Conservation (phyloP, 2,888 invertebrate species). For the Zeuzera pyrina region DNA sequence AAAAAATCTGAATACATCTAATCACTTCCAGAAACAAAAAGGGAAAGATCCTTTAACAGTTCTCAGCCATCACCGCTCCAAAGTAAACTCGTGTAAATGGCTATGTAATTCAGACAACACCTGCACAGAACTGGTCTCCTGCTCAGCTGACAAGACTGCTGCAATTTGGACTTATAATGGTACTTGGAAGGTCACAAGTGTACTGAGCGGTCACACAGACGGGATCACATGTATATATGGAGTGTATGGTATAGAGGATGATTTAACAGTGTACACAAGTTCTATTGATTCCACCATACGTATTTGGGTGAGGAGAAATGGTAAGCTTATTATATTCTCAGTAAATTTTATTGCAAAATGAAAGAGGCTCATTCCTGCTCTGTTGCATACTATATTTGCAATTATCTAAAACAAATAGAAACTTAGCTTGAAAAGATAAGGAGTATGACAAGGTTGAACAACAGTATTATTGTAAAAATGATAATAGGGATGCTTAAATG, state of each 20-base stretch:
- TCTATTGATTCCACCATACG: conserved; percentile 78
- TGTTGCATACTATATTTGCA: background rate
- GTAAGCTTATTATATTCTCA: conserved; percentile 23
- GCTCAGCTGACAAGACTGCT: conserved; percentile 83
- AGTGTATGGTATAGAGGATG: conserved; percentile 51
- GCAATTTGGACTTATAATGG: conserved; percentile 78
- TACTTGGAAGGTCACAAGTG: conserved; percentile 49
- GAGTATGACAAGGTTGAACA: no score
- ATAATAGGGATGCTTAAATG: no score
- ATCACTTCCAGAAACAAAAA: conserved; percentile 59
- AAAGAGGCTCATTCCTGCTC: background rate
- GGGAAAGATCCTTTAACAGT: conserved; percentile 72
- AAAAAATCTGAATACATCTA: no score
- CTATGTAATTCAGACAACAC: conserved; percentile 29
- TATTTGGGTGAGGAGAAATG: conserved; percentile 75
- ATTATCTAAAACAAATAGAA: no score
- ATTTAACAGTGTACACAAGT: conserved; percentile 72
- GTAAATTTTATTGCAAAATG: background rate
- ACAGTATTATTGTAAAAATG: no score
- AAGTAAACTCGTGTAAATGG: conserved; percentile 82
- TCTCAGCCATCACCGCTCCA: conserved; percentile 78
- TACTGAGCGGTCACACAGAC: conserved; percentile 74
- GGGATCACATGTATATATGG: conserved; percentile 81
- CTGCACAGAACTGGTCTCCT: conserved; percentile 78
- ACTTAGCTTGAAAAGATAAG: no score